A percentile compares a stretch with the other conserved stretches of the same genome.
These are phyloP conservation scores for Etia nguti DNA, from an alignment of 2,113 vertebrate species.

Conservation along the genomic window DNA sequence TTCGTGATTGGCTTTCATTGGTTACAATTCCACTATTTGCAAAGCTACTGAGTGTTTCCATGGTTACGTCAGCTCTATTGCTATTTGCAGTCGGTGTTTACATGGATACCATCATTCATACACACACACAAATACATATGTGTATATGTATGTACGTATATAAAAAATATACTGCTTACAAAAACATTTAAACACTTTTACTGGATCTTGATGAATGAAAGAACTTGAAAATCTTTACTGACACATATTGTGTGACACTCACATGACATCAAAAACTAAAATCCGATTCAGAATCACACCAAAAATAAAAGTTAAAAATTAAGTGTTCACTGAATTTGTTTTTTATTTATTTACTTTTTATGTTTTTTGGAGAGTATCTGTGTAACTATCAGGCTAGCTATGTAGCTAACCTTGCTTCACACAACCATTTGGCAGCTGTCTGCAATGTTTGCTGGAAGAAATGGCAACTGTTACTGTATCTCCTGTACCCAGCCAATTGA, in stretches of 20 bases:
- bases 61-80: neutral
- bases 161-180: neutral
- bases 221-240: neutral
- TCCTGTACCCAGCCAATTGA: neutral
- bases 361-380: neutral
- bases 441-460: rapidly evolving
- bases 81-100: neutral
- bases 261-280: neutral
- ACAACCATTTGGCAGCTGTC: neutral
- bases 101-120: neutral
- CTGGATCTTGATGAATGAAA: neutral
- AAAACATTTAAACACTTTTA: neutral
- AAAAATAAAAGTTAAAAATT: neutral
- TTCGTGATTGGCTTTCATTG: neutral
- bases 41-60: neutral
- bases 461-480: neutral
- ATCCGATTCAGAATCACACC: neutral
- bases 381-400: neutral
- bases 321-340: neutral
- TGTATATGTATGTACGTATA: neutral
- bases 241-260: neutral
- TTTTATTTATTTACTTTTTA: neutral
- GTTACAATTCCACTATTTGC: neutral
- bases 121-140: rapidly evolving
- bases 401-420: neutral